These are phyloP conservation scores for Zosterops japonicus DNA, from an alignment of 2,113 vertebrate species.

Conservation along the genomic window DNA sequence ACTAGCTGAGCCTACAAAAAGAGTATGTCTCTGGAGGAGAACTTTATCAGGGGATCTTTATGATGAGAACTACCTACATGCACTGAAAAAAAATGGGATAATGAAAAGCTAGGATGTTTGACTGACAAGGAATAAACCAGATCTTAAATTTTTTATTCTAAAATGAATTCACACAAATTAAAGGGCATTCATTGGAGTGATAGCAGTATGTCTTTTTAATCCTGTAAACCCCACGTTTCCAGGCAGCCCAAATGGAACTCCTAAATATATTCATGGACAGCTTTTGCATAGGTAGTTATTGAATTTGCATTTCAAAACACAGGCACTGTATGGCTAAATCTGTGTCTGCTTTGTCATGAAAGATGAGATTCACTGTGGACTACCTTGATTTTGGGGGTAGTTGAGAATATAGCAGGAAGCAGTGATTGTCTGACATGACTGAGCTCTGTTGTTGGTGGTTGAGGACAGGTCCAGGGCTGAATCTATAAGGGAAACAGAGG, in stretches of 20 bases:
- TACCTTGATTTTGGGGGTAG: constrained; percentile 11
- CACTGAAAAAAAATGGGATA: constrained; percentile 1
- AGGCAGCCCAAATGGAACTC: neutral
- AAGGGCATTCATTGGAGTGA: neutral
- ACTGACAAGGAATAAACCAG: constrained; percentile 50
- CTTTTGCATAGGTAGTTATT: constrained; percentile 42
- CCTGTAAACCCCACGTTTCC: neutral
- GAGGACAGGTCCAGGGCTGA: neutral
- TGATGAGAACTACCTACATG: constrained; percentile 21
- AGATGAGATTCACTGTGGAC: neutral
- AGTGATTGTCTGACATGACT: neutral
- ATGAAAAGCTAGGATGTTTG: constrained; percentile 12
- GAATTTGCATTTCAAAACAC: constrained; percentile 46
- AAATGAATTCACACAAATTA: constrained; percentile 10
- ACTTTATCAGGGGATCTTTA: constrained; percentile 53
- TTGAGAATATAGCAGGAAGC: neutral
- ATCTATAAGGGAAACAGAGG: neutral
- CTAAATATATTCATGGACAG: neutral
- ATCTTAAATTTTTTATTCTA: constrained; percentile 26
- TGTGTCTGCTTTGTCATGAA: neutral
- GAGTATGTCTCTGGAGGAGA: constrained; percentile 39
- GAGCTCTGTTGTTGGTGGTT: neutral
- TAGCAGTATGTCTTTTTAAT: constrained; percentile 15
- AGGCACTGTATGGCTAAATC: neutral
- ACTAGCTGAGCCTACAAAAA: constrained; percentile 36